phyloP scores from a whole-genome alignment of 2,797 vertebrate genomes.

The Falco novaeseelandiae region DNA sequence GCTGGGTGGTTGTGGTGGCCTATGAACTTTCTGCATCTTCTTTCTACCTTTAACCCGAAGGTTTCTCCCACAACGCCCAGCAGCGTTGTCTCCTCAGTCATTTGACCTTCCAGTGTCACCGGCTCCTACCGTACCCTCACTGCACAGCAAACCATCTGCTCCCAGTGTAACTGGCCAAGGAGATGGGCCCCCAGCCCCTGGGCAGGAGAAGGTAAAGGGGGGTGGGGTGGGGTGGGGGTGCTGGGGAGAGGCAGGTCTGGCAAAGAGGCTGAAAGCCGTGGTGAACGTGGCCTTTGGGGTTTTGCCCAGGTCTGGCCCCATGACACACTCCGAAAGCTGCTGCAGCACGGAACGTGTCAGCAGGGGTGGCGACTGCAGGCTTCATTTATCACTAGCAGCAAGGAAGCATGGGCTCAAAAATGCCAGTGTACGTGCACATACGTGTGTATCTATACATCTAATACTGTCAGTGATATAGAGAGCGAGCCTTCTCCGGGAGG shows the following conservation, averaged over 20 bases:
- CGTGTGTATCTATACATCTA: fast-evolving
- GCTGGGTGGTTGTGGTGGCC: not conserved
- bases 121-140: not conserved
- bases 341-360: fast-evolving
- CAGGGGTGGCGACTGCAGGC: not conserved
- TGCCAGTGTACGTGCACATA: fast-evolving
- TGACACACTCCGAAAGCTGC: fast-evolving
- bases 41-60: not conserved
- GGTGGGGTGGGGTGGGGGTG: too few relatives aligned
- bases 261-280: not conserved
- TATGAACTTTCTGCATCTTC: not conserved
- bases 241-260: not conserved
- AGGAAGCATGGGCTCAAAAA: not conserved
- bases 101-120: not conserved
- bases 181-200: fast-evolving
- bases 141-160: fast-evolving
- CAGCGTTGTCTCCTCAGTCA: fast-evolving
- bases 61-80: fast-evolving
- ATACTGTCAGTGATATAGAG: not conserved
- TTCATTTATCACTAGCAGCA: not conserved
- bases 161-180: not conserved
- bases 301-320: fast-evolving
- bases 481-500: not conserved
- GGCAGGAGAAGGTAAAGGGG: not conserved
- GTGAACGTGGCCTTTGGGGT: not conserved